Conservation (phyloP, 2,797 vertebrate species). For the Triplophysa bombifrons region DNA sequence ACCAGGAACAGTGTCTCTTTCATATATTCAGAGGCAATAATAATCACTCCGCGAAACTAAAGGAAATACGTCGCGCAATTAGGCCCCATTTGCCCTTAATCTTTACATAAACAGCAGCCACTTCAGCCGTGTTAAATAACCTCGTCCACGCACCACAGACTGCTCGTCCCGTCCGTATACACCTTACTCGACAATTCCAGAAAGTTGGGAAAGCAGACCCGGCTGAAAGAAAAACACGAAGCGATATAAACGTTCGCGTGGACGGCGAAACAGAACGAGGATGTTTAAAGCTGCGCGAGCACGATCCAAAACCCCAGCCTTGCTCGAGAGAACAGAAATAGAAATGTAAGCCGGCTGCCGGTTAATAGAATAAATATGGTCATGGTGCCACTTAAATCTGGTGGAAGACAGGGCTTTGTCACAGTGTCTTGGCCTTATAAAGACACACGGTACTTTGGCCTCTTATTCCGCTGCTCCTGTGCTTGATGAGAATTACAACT, state of each 20-base stretch:
- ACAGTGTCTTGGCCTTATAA: constrained; percentile 42
- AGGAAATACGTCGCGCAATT: constrained; percentile 78
- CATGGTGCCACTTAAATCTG: constrained; percentile 34
- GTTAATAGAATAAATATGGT: constrained; percentile 56
- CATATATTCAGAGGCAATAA: constrained; percentile 71
- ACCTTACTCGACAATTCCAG: constrained; percentile 39
- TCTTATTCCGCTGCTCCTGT: constrained; percentile 27
- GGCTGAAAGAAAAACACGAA: constrained; percentile 31
- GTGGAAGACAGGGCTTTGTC: constrained; percentile 6
- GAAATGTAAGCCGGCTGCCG: constrained; percentile 27
- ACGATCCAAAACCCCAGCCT: constrained; percentile 6
- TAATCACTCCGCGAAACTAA: constrained; percentile 75
- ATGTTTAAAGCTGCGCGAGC: constrained; percentile 4
- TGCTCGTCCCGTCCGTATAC: constrained; percentile 22
- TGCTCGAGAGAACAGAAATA: constrained; percentile 31
- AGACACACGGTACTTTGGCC: constrained; percentile 36
- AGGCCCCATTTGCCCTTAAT: constrained; percentile 72
- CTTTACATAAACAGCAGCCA: constrained; percentile 78
- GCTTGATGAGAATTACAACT: constrained; percentile 52
- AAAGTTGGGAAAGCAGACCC: constrained; percentile 7
- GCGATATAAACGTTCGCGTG: not conserved
- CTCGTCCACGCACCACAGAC: constrained; percentile 40
- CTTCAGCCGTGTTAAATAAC: constrained; percentile 75
- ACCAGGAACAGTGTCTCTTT: constrained; percentile 74
- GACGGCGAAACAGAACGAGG: not conserved